Base-by-base conservation (phyloP, 1,140 invertebrate species). In the Muscidifurax raptorellus region DNA sequence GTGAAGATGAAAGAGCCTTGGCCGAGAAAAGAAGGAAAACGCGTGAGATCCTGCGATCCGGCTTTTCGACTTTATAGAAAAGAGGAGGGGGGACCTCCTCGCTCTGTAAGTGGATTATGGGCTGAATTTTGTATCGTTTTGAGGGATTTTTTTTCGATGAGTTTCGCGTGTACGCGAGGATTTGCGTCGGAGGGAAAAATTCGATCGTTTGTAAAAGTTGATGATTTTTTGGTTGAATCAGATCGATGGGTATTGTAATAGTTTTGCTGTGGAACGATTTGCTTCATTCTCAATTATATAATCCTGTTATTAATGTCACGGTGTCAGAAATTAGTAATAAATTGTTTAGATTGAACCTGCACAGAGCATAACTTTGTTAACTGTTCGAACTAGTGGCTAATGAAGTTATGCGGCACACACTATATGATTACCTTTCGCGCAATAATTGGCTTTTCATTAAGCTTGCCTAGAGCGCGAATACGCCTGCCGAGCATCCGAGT, bases 1-100 rank as follows among this genome's bases (percentile, higher is more conserved):
- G 64, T 76, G 67, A 86, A 87, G 88, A 88, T 87, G 88, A 90
- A 87, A 87, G 85, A 88, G 88, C 88, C 82, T 82, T 84, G 85
- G 86, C 85, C 76, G 84, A 86, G 86, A 88, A 86, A 86, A 18
- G 52, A 59, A 5, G 18, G 52, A 59, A 22, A 59, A 22, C 15
- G 52, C 15, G 52, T 22, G 52, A 59, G 52, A 59, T n/a, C 52
- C 5, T 22, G 22, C 52, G 52, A 59, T 59, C 22, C 52, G 22
- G 52, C 52, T 59, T 59, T 59, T 59, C 22, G 52, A 59, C 52
- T 59, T 86, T 82, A 79, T 79, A 44, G 40, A 22, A 15, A 47
- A 47, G 44, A 47, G 1, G 44, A 47, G 7, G 44, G 7, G 4
- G 44, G n/a, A n/a, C n/a, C n/a, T n/a, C 7, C 15, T 15, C 18